A percentile compares a stretch with the other conserved stretches of the same genome.
These are phyloP conservation scores for Coracopsis vasa DNA, from an alignment of 2,113 vertebrate genomes.

Conservation along the genomic window DNA sequence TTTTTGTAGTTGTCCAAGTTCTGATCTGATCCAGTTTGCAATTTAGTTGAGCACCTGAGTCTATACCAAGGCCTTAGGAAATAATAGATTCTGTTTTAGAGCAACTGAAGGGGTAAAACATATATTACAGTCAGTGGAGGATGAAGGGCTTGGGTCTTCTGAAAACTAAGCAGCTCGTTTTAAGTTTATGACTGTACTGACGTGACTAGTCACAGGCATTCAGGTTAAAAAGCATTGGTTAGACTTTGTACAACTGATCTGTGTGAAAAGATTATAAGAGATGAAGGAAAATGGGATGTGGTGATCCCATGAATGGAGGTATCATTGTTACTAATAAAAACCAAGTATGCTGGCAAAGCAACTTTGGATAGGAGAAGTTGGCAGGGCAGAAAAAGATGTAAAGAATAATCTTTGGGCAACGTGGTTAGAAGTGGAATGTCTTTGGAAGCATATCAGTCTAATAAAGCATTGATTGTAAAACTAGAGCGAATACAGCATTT, in stretches of 20 bases:
- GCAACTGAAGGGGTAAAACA: neutral
- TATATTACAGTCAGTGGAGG: neutral
- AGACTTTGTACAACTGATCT: neutral
- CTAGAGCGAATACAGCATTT: neutral
- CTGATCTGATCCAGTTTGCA: neutral
- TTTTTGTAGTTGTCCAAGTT: neutral
- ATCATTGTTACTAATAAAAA: neutral
- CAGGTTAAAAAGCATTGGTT: accelerated
- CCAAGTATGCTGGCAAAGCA: neutral
- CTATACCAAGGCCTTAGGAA: neutral
- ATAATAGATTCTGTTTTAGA: neutral
- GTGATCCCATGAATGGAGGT: neutral
- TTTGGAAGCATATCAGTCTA: neutral
- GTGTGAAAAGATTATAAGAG: neutral
- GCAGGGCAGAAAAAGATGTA: neutral
- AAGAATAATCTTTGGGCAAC: neutral
- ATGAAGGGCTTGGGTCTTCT: neutral
- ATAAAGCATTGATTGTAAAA: neutral
- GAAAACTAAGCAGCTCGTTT: neutral
- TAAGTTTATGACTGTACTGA: neutral
- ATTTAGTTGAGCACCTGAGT: neutral
- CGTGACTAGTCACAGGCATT: neutral
- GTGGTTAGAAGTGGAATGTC: neutral
- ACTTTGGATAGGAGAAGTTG: neutral
- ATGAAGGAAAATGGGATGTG: neutral